Evolutionary conservation across 2,113 vertebrate genomes (phyloP), one percentile per base, ranked within the genome.

Genomic region (pig (Sus scrofa)): DNA sequence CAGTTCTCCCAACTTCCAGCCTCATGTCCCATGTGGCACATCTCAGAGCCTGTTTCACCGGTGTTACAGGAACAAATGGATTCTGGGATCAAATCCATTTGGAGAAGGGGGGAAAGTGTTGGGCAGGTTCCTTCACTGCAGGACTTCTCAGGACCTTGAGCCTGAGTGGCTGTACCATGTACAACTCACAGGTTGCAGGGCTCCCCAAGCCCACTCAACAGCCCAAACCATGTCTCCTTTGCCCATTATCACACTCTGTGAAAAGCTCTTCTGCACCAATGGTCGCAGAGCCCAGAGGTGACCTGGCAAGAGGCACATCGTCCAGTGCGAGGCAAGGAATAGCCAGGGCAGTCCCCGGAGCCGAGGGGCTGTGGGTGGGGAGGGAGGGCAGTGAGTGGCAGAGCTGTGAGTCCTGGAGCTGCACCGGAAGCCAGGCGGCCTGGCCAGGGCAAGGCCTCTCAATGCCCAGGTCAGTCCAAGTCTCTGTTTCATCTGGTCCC

Each of bases 11-110:
- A 20, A 65, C 37, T 52, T 78, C 8, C 1, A 3, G 86, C 52
- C 88, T 39, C 1, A 0, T 8, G 20, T 18, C 15, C 20, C 22
- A 4, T 0, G 1, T 14, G 74, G 65, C 32, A 39, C 20, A 58
- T 92, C 56, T 86, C 82, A 87, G 83, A 70, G 56, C 24, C 88
- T 75, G 16, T 81, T 44, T 60, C 34, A 7, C 32, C 50, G 32
- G 13, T 70, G 10, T 37, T 22, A 10, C 12, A 56, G 54, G 73
- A 91, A 32, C 39, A 32, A 52, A 75, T 4, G 13, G 67, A 68
- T 58, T 30, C 85, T 24, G 7, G 16, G 71, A 70, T 71, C 71
- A 63, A 32, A 16, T 34, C 24, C 0, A 7, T 56, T 54, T 34
- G 44, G 27, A 56, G 92, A 70, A 81, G 19, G 26, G 3, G 52